Conservation (phyloP, 1,140 invertebrate genomes). For the Holcopasites calliopsidis region DNA sequence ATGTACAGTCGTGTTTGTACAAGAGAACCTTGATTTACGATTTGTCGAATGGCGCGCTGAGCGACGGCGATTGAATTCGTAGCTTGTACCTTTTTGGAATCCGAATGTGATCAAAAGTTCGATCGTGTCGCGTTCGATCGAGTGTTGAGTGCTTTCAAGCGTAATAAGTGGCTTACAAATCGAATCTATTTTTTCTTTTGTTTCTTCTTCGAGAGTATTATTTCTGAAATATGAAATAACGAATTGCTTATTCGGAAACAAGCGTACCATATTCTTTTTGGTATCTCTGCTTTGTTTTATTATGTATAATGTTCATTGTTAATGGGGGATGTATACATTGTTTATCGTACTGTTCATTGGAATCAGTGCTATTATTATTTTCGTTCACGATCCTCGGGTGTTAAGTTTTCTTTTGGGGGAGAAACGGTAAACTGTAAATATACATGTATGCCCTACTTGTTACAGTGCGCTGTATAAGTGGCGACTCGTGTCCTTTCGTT, state of each 20-base stretch:
- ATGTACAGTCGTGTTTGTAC: slow-evolving; percentile 13
- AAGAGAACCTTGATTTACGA: slow-evolving; percentile 23
- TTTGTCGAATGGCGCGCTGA: not conserved
- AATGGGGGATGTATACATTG: too few relatives aligned
- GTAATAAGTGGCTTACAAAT: too few relatives aligned
- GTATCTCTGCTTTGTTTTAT: not conserved
- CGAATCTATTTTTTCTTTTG: not conserved
- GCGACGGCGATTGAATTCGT: not conserved
- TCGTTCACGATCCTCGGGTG: not conserved
- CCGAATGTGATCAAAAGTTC: slow-evolving; percentile 13
- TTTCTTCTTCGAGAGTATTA: not conserved
- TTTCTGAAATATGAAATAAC: not conserved
- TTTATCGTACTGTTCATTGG: not conserved
- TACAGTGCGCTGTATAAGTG: not conserved
- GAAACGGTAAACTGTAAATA: not conserved
- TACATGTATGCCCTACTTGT: too few relatives aligned
- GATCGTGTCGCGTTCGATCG: not conserved
- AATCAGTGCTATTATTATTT: not conserved
- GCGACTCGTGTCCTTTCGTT: not conserved
- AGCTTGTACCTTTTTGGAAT: slow-evolving; percentile 27
- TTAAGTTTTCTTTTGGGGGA: too few relatives aligned
- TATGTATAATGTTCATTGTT: not conserved
- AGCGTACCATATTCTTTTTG: too few relatives aligned
- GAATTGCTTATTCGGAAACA: not conserved
- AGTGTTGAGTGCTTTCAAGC: too few relatives aligned